phyloP scores from a whole-genome alignment of 2,797 vertebrate genomes.

The Ptychobarbus kaznakovi region DNA sequence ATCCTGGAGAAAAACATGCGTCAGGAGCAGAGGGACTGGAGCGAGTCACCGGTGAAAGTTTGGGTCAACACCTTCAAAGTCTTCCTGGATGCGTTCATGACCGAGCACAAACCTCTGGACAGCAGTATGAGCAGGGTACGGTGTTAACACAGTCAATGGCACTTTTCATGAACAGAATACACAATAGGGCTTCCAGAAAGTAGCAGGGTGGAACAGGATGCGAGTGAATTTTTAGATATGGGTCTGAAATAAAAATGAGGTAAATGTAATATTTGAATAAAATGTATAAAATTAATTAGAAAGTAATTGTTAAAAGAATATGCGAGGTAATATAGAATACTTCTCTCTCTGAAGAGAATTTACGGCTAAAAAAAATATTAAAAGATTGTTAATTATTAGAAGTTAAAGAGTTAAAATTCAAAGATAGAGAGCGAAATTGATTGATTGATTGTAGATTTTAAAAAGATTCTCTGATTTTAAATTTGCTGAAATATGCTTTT shows the following conservation, averaged over 20 bases:
- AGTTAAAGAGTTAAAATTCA: too few relatives aligned
- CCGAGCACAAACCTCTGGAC: constrained; percentile 91
- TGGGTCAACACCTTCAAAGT: constrained; percentile 99
- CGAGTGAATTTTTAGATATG: not conserved
- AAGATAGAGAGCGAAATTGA: not conserved
- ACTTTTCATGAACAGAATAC: not conserved
- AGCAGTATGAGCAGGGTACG: constrained; percentile 82
- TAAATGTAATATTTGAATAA: not conserved
- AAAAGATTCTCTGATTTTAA: not conserved
- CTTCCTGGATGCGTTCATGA: constrained; percentile 98
- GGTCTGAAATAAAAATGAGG: not conserved
- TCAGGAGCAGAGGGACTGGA: constrained; percentile 95
- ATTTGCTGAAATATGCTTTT: not conserved
- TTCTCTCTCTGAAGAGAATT: too few relatives aligned
- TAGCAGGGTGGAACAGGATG: not conserved
- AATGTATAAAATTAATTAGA: not conserved
- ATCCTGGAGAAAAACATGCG: constrained; percentile 98
- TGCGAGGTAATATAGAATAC: not conserved
- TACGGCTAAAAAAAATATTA: too few relatives aligned
- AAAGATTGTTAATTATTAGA: too few relatives aligned
- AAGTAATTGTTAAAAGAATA: not conserved
- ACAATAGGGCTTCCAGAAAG: not conserved
- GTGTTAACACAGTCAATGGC: not conserved
- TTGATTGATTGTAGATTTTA: not conserved
- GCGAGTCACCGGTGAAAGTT: constrained; percentile 94